Base-by-base conservation (phyloP, 1,140 invertebrate species). In the Ctenoplectra terminalis region DNA sequence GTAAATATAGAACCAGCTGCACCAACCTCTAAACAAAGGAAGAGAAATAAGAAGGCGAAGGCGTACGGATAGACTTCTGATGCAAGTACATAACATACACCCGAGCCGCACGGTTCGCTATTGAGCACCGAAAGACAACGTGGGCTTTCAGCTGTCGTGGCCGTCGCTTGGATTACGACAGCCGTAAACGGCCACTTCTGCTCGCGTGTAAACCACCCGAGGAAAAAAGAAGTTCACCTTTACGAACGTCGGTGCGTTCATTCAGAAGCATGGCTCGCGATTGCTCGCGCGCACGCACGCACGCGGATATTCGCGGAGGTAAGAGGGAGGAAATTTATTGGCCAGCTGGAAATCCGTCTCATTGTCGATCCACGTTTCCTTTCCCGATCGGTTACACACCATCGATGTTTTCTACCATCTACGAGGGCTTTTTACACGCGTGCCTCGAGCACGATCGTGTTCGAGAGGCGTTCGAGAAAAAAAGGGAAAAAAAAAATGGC, bases 121-220 rank as follows among this genome's bases (percentile, higher is more conserved):
- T 50, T 29, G 46, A 50, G 26, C 26, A 31, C 8, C 43, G 17
- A 60, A 81, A 75, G 80, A 77, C 80, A 81, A 67, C 80, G 48
- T n/a, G 73, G 52, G 52, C 80, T 81, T 81, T 81, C 80, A 81
- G 43, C 63, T 76, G 80, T 81, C 80, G 40, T 54, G 60, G 52
- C 54, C 40, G 40, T 81, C 80, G n/a, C 26, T 46, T 76, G n/a
- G 67, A 79, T 79, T 63, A 79, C 76, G 76, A 72, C 69, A 72
- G 56, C 60, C 60, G 71, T 56, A 56, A 81, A 81, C 78, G 58
- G 78, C 29, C 37, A 26, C 4, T 31, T 48, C 17, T 26, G 69
- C 34, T 17, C 40, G 48, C 52, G 66, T 52, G 58, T 79, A 79
- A 72, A 72, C 69, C 76, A 72, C 34, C 20, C 26, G 17, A 40